These are phyloP conservation scores for Capra hircus DNA, from an alignment of 2,113 vertebrate genomes.

Conservation along the genomic window DNA sequence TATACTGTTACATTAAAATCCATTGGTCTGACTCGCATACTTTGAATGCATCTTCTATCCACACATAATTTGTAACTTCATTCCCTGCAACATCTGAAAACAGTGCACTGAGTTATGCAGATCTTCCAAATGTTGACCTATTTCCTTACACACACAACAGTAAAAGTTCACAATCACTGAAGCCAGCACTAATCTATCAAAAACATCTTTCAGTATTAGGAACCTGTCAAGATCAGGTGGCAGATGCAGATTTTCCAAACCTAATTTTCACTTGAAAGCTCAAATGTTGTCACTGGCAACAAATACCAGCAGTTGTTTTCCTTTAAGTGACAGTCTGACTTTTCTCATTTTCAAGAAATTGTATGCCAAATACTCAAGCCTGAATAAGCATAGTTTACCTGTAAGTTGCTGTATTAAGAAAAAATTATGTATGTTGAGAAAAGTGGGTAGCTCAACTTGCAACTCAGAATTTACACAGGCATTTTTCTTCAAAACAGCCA, in stretches of 20 bases:
- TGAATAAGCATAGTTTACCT: background rate
- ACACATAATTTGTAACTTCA: background rate
- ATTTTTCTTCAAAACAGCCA: background rate
- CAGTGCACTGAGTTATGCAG: background rate
- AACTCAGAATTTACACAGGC: constrained; percentile 15
- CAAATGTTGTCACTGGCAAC: background rate
- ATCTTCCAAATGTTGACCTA: background rate
- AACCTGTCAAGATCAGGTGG: background rate
- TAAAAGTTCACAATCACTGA: background rate
- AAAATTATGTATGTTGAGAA: background rate
- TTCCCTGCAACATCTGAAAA: background rate
- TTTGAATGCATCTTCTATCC: background rate
- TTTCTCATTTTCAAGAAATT: constrained; percentile 12
- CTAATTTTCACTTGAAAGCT: background rate
- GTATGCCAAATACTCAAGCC: background rate
- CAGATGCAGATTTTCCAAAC: background rate
- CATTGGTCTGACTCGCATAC: background rate
- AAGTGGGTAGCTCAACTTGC: background rate
- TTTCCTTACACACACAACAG: background rate
- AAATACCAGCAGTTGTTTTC: background rate
- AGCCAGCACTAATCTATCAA: background rate
- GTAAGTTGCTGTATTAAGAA: background rate
- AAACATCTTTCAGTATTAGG: background rate
- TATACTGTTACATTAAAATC: background rate
- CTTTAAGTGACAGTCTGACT: background rate